A percentile compares a stretch with the other conserved stretches of the same genome.
Evolutionary conservation across 1,140 invertebrate species (phyloP).

Genomic region (Odontomachus brunneus): DNA sequence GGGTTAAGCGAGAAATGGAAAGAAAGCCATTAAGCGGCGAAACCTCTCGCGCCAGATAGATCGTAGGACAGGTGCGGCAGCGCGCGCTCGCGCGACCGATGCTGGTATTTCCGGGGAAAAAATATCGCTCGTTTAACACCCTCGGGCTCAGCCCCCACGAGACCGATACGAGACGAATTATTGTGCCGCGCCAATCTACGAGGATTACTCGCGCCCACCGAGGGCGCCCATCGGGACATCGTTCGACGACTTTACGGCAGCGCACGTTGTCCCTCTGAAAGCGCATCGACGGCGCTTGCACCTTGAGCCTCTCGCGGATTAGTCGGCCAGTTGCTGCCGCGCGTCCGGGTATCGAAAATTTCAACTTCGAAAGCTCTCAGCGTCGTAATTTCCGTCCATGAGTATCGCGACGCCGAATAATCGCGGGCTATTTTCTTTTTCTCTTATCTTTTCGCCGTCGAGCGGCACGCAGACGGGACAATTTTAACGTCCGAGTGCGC

Average conservation of each 20-base stretch:
- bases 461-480: neutral
- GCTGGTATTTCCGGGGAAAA: conserved; percentile 51
- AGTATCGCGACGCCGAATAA: neutral
- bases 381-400: conserved; percentile 17
- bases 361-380: conserved; percentile 20
- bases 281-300: conserved; percentile 54
- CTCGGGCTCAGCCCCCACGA: conserved; percentile 32
- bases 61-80: conserved; percentile 59
- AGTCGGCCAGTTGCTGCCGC: conserved; percentile 37
- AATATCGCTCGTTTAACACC: conserved; percentile 72
- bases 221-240: conserved; percentile 60
- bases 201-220: conserved; percentile 66
- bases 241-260: conserved; percentile 67
- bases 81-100: conserved; percentile 52
- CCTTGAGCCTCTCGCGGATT: conserved; percentile 60
- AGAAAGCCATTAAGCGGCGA: conserved; percentile 14
- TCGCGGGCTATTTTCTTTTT: neutral
- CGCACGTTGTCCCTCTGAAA: conserved; percentile 55
- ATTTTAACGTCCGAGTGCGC: neutral
- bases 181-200: conserved; percentile 71
- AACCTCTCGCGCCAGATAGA: conserved; percentile 53
- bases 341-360: conserved; percentile 43
- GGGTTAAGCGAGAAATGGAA: conserved; percentile 32
- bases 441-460: too few species aligned
- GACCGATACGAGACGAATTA: conserved; percentile 72